These are phyloP conservation scores for Sebastes kiyomatsui DNA, from an alignment of 2,797 vertebrate species.

Conservation along the genomic window DNA sequence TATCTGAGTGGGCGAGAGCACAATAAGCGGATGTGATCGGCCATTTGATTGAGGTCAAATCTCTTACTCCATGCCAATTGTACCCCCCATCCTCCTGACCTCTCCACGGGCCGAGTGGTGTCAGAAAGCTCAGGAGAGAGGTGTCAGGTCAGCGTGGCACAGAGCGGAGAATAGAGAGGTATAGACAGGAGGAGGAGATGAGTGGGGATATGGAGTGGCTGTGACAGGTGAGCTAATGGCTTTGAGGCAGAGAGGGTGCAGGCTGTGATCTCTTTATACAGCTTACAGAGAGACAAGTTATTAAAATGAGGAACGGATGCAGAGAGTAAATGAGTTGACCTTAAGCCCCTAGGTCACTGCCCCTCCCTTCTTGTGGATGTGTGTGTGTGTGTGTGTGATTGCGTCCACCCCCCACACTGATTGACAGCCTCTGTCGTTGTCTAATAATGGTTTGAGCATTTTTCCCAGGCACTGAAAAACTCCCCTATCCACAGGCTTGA, in stretches of 20 bases:
- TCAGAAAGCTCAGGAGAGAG: conserved; percentile 44
- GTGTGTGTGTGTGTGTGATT: conserved; percentile 20
- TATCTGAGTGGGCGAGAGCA: conserved; percentile 56
- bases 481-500: conserved; percentile 12
- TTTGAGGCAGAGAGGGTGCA: conserved; percentile 64
- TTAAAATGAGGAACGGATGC: conserved; percentile 86
- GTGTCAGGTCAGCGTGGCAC: conserved; percentile 53
- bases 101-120: conserved; percentile 36
- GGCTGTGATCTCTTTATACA: conserved; percentile 76
- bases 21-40: conserved; percentile 57
- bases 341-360: conserved; percentile 83
- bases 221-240: conserved; percentile 73
- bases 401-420: conserved; percentile 74
- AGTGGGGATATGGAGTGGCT: conserved; percentile 52
- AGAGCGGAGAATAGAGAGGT: conserved; percentile 39
- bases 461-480: conserved; percentile 79
- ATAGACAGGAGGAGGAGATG: conserved; percentile 56
- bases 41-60: conserved; percentile 77
- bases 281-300: conserved; percentile 73
- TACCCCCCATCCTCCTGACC: conserved; percentile 47
- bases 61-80: conserved; percentile 44
- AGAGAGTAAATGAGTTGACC: conserved; percentile 86
- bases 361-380: conserved; percentile 23
- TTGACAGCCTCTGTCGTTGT: conserved; percentile 79
- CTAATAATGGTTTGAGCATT: conserved; percentile 73